These are phyloP conservation scores for Synanthedon myopaeformis DNA, from an alignment of 2,888 invertebrate species.

Conservation along the genomic window DNA sequence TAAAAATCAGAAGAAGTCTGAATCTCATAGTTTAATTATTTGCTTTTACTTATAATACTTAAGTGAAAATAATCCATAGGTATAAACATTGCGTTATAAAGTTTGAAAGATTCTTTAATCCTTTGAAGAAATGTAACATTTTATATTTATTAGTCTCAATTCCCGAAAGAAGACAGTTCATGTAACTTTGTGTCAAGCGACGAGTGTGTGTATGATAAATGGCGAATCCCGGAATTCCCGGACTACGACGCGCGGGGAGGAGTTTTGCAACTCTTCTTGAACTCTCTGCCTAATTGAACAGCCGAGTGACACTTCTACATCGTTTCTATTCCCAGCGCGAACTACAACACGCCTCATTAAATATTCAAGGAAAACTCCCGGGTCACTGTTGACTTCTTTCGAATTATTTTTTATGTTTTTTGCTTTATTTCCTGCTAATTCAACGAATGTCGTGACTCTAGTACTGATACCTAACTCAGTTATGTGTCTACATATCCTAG, in stretches of 20 bases:
- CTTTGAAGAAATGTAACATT: background rate
- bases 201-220: conserved; percentile 19
- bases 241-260: conserved; percentile 7
- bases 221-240: conserved; percentile 6
- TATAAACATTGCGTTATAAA: too few relatives aligned
- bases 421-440: too few relatives aligned
- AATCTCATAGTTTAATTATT: too few relatives aligned
- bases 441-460: background rate
- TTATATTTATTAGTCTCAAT: conserved; percentile 4
- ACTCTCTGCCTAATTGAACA: conserved; percentile 32
- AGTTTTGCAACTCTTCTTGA: conserved; percentile 26
- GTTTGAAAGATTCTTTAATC: too few relatives aligned
- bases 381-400: background rate
- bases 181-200: conserved; percentile 5
- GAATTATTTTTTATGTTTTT: background rate
- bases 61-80: too few relatives aligned
- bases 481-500: too few relatives aligned
- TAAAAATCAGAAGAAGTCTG: too few relatives aligned
- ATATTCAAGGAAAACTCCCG: background rate
- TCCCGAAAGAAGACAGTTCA: conserved; percentile 1
- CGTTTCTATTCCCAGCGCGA: conserved; percentile 12
- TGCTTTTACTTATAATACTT: too few relatives aligned
- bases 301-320: conserved; percentile 26
- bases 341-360: conserved; percentile 1
- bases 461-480: too few relatives aligned